Conservation (phyloP, 2,113 vertebrate species). For the Cathartes aura region DNA sequence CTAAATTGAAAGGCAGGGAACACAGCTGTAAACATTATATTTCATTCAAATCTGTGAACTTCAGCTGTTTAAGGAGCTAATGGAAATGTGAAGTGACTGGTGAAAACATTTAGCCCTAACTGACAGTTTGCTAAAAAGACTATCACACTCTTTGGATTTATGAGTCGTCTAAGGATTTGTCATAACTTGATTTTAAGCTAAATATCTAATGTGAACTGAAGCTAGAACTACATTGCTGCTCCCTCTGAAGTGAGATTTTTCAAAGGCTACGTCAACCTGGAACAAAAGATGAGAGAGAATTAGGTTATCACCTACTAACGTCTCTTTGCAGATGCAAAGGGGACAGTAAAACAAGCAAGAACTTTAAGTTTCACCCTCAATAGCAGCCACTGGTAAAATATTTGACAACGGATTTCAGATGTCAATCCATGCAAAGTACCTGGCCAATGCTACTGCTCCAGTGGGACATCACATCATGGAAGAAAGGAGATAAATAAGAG, state of each 20-base stretch:
- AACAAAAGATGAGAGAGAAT: not conserved
- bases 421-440: not conserved
- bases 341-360: not conserved
- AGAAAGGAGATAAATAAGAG: not conserved
- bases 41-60: slow-evolving; percentile 13
- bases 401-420: not conserved
- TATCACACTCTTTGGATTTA: not conserved
- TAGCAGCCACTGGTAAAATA: not conserved
- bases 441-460: not conserved
- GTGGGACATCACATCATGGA: not conserved
- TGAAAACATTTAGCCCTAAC: slow-evolving; percentile 51
- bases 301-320: not conserved
- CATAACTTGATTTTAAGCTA: slow-evolving; percentile 34
- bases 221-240: not conserved
- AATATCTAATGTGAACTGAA: not conserved
- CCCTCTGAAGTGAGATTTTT: not conserved
- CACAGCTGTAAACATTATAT: not conserved
- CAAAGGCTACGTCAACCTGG: not conserved
- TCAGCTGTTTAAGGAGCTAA: slow-evolving; percentile 43
- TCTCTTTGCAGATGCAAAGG: not conserved
- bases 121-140: slow-evolving; percentile 42
- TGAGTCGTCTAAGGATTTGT: not conserved
- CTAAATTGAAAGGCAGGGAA: not conserved
- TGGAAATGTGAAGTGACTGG: slow-evolving; percentile 19
- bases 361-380: not conserved